phyloP scores from a whole-genome alignment of 2,113 vertebrate species.

The Ailuropoda melanoleuca region DNA sequence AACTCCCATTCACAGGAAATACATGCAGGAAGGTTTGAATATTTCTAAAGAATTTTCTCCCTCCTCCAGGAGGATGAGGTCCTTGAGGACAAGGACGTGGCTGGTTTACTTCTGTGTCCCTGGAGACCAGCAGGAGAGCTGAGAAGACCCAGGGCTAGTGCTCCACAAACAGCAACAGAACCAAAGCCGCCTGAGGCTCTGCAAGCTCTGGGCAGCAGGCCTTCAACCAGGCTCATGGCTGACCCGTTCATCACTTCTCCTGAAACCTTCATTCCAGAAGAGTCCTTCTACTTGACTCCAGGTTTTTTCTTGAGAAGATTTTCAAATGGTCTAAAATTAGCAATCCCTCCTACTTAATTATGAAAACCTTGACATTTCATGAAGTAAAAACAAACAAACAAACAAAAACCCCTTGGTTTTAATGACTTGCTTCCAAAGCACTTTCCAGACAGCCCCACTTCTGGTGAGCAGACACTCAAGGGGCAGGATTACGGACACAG shows the following conservation, averaged over 20 bases:
- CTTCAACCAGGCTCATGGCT: fast-evolving
- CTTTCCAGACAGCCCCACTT: not conserved
- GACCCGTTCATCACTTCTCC: not conserved
- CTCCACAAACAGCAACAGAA: not conserved
- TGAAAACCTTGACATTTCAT: not conserved
- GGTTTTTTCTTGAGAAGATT: slow-evolving; percentile 17
- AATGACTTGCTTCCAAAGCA: not conserved
- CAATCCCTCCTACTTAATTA: not conserved
- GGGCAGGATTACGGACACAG: not conserved
- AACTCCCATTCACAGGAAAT: not conserved
- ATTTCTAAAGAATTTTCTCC: not conserved
- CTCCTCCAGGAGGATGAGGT: not conserved
- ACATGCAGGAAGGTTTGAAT: not conserved
- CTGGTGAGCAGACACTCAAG: not conserved
- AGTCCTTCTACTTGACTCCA: not conserved
- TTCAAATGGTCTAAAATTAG: not conserved
- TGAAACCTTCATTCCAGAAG: not conserved
- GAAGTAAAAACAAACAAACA: not conserved
- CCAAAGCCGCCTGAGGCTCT: not conserved
- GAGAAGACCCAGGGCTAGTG: fast-evolving
- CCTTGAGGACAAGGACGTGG: not conserved
- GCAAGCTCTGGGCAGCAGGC: fast-evolving
- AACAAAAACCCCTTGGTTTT: not conserved
- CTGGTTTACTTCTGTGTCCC: not conserved
- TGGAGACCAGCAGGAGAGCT: not conserved